Conservation (phyloP, 2,888 invertebrate species). For the Amblyjoppa proteus region DNA sequence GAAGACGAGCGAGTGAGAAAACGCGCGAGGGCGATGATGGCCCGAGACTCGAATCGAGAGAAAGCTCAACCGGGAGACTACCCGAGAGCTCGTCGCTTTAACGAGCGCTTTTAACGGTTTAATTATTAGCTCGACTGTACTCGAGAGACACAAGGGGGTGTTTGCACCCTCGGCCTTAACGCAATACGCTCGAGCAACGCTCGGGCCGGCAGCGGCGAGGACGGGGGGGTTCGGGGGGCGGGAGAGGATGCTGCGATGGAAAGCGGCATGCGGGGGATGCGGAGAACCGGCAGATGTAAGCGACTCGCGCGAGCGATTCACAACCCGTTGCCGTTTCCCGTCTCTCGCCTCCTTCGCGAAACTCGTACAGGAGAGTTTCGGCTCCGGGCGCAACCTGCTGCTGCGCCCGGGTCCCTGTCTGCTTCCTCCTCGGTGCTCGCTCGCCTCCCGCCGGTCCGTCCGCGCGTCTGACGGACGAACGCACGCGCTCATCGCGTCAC, state of each 20-base stretch:
- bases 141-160: conserved; percentile 76
- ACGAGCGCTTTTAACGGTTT: conserved; percentile 81
- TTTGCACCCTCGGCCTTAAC: conserved; percentile 83
- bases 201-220: conserved; percentile 14
- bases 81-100: conserved; percentile 71
- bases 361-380: conserved; percentile 22
- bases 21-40: conserved; percentile 2
- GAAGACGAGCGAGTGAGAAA: conserved; percentile 11
- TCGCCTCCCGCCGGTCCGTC: conserved; percentile 60
- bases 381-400: conserved; percentile 40
- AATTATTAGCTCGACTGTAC: conserved; percentile 82
- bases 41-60: conserved; percentile 31
- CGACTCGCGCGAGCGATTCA: conserved; percentile 60
- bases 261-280: conserved; percentile 43
- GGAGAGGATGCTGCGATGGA: conserved; percentile 37
- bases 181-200: conserved; percentile 78
- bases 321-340: conserved; percentile 52
- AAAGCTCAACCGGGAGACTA: conserved; percentile 41
- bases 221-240: neutral
- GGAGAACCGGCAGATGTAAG: conserved; percentile 58
- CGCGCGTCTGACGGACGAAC: conserved; percentile 59
- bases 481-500: conserved; percentile 51
- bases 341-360: conserved; percentile 18
- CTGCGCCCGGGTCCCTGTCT: conserved; percentile 44
- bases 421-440: conserved; percentile 40